Base-by-base conservation (phyloP, 2,888 invertebrate genomes). In the Meiosimyza decipiens region DNA sequence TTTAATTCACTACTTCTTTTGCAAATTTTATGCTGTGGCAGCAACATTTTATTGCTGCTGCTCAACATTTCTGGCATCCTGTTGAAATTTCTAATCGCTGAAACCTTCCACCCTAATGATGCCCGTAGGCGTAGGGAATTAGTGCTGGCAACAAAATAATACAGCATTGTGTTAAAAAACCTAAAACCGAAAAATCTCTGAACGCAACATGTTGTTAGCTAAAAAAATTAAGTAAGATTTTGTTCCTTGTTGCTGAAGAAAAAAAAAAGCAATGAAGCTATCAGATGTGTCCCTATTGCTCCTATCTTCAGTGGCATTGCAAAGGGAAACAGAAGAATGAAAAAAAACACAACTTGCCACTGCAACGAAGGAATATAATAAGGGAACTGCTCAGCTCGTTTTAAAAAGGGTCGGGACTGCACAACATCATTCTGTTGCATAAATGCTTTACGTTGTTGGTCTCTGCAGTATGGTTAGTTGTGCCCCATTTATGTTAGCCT, bases 61-160 rank as follows among this genome's bases (percentile, higher is more conserved):
- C 62, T 80, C 76, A 72, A 65, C 22, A 72, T 78, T 85, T 81
- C 83, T 85, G 85, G 59, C 77, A 72, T 81, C 85, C 85, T 85
- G 83, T 77, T 85, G 82, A 79, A 80, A 80, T 81, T 82, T 84
- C 85, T 85, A 86, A 86, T 85, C 84, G 84, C 77, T 79, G 77
- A 83, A 85, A 85, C 85, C 84, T 86, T 85, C 82, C 81, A 82
- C 83, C 84, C 85, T 83, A 83, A 80, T 78, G 77, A 78, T 79
- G 80, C 77, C 81, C 76, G 76, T 77, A 75, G 82, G 80, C 78
- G 72, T 52, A 22, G 22, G 13, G 60, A 65, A 70, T 74, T 55
- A 68, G 73, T 73, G 71, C 71, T 69, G 64, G 72, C 68, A 67
- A 57, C 68, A 67, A 62, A 62, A 40, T 62, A 47, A 64, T 64